A percentile compares a stretch with the other conserved stretches of the same genome.
These are phyloP conservation scores for Catocala sponsa DNA, from an alignment of 2,888 invertebrate genomes.

Conservation along the genomic window DNA sequence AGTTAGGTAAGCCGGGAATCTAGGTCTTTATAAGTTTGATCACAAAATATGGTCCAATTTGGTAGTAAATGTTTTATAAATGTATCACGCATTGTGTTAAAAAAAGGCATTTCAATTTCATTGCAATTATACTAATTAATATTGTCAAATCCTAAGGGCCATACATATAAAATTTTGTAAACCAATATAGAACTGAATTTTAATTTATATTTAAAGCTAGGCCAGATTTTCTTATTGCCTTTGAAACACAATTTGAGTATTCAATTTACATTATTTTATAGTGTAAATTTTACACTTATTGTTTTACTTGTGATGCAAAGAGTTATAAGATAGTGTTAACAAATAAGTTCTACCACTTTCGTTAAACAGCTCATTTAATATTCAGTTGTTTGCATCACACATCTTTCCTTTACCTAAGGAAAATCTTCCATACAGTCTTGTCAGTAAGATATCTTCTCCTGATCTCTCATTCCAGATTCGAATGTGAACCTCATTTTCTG, in stretches of 20 bases:
- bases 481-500: conserved; percentile 76
- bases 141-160: conserved; percentile 16
- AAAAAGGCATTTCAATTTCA: conserved; percentile 59
- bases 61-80: conserved; percentile 59
- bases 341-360: conserved; percentile 4
- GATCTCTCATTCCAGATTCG: conserved; percentile 67
- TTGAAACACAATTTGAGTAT: conserved; percentile 1
- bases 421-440: conserved; percentile 70
- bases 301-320: conserved; percentile 7
- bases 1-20: conserved; percentile 61
- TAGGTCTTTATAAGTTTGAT: conserved; percentile 60
- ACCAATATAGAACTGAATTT: neutral
- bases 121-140: conserved; percentile 28
- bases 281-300: conserved; percentile 7
- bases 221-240: conserved; percentile 10
- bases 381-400: conserved; percentile 20
- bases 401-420: conserved; percentile 26
- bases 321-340: conserved; percentile 1
- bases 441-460: conserved; percentile 73
- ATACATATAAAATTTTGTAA: neutral
- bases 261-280: conserved; percentile 12
- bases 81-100: conserved; percentile 52
- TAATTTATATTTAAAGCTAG: conserved; percentile 9
- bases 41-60: conserved; percentile 73
- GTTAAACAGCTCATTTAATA: conserved; percentile 3